Evolutionary conservation across 1,140 invertebrate genomes (phyloP), one percentile per base, ranked within the genome.

Genomic region (Ips typographus): DNA sequence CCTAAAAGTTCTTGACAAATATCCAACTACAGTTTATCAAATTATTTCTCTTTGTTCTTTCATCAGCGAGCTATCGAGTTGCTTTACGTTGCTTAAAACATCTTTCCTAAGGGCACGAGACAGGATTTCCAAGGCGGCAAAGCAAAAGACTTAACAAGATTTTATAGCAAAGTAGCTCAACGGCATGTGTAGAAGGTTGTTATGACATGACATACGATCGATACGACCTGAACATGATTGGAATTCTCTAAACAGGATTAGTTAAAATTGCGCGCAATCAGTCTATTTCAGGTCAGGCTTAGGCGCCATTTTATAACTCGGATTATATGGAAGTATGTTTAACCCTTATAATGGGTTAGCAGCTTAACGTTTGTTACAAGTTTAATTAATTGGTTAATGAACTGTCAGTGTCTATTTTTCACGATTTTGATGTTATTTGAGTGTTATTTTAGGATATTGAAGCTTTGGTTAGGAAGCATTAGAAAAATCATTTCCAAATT

Each of bases 111-210:
- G 40, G 58, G 40, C 58, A 60, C 22, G 41, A 42, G 58, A 60
- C 58, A 42, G 58, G 40, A 44, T 64, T 58, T 56, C 8, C 51
- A 40, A 7, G 40, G 49, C 37, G 47, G 41, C 36, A 52, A 49
- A 49, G 44, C n/a, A 40, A 40, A 65, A 69, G 42, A 65, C 51
- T 58, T 43, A 66, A 57, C 55, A 66, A 40, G 64, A 64, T 64
- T 64, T 51, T 36, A 64, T n/a, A 1, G 58, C 40, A 22, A 60
- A 60, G 58, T 60, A 22, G 58, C 58, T 60, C 22, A 60, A 60
- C 58, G 41, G n/a, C 5, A 60, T 60, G 40, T 60, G 49, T 52
- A n/a, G 7, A 64, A 51, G 38, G 4, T 64, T 49, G 44, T 22
- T n/a, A 64, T 3, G 51, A 49, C 37, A 4, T 42, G 47, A 53